Base-by-base conservation (phyloP, 2,888 invertebrate species). In the Kuschelorhynchus macadamiae region DNA sequence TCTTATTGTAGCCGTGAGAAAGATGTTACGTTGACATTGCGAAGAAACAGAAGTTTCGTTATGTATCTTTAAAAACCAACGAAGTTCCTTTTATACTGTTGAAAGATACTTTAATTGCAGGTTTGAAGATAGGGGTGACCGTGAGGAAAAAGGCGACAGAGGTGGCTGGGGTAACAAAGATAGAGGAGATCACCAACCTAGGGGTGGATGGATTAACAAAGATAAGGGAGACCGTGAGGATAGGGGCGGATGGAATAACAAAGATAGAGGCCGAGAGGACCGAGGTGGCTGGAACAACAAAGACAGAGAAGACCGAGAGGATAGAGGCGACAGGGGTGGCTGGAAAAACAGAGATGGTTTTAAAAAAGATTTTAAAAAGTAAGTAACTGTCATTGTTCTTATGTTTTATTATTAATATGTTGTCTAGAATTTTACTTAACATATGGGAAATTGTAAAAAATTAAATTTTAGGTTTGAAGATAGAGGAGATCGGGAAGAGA, bases 291-390 rank as follows among this genome's bases (percentile, higher is more conserved):
- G 53, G 14, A 46, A 52, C 20, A 68, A 70, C 4, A n/a, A n/a
- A n/a, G n/a, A n/a, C n/a, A n/a, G n/a, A n/a, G n/a, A n/a, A 32
- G 30, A 60, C 21, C n/a, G 49, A 18, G 36, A 32, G 16, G 21
- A 32, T 33, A 12, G 49, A 18, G 50, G 67, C 12, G 62, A 67
- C 30, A 68, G 53, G 14, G 50, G 55, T 21, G 70, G 71, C 4
- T 44, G 46, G 42, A 42, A 56, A n/a, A 56, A 56, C 7, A 59
- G 25, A 41, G 69, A 69, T 47, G 64, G 64, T 18, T 64, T 69
- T 30, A 76, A 72, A 44, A 72, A 72, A 44, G 75, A 77, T 56
- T 77, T 69, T 39, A 74, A 71, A 71, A 74, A 73, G 78, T 77
- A 63, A 73, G 74, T 73, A 36, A 41, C n/a, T 46, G 9, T 39